phyloP scores from a whole-genome alignment of 2,888 invertebrate species.

The Theodoxus fluviatilis region DNA sequence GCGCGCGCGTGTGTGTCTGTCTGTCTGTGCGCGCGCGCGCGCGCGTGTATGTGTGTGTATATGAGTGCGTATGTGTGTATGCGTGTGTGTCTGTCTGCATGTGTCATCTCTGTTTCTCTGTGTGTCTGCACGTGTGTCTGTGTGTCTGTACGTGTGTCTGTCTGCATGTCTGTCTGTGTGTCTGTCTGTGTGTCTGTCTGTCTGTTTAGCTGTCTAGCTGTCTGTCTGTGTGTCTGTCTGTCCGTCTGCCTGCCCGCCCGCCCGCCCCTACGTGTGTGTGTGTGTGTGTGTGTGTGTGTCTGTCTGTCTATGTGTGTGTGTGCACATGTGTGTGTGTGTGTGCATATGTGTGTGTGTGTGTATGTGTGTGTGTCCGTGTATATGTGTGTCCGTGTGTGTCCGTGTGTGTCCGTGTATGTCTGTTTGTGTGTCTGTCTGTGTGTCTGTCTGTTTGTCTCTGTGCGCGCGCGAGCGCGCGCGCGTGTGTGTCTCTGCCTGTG shows the following conservation, averaged over 20 bases:
- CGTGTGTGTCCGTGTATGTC: neutral
- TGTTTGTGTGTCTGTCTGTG: neutral
- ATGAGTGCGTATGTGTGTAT: too few relatives aligned
- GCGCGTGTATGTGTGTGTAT: too few relatives aligned
- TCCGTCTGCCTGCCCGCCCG: neutral
- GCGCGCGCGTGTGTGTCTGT: too few relatives aligned
- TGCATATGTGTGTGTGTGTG: slow-evolving; percentile 12
- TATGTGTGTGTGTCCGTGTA: slow-evolving; percentile 11
- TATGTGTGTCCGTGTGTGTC: neutral
- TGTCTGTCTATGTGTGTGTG: neutral
- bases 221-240: neutral
- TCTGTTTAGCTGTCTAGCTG: neutral
- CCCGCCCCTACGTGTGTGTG: neutral
- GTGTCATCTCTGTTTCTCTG: too few relatives aligned
- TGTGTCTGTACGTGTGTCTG: neutral
- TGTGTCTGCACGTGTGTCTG: neutral
- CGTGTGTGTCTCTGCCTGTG: neutral
- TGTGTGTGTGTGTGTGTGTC: slow-evolving; percentile 6
- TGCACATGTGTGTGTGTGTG: neutral
- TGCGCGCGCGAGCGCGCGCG: too few relatives aligned
- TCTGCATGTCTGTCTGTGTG: slow-evolving; percentile 10
- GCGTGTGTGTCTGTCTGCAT: too few relatives aligned
- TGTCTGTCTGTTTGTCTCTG: neutral
- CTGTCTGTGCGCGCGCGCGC: too few relatives aligned
- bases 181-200: slow-evolving; percentile 1